phyloP scores from a whole-genome alignment of 2,113 vertebrate species.

The Peromyscus californicus region DNA sequence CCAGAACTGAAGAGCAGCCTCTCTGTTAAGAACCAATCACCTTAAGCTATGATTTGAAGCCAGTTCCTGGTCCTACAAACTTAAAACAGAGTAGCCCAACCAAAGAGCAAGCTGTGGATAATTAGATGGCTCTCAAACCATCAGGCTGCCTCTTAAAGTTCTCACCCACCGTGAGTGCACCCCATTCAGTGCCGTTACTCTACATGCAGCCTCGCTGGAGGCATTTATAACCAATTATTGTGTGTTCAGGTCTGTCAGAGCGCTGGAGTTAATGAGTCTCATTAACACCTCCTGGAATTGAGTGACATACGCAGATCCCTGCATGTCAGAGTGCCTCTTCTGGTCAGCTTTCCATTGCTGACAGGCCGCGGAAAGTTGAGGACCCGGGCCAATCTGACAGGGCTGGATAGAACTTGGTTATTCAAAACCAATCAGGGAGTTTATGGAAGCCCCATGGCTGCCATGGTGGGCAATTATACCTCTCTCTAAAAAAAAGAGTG shows the following conservation, averaged over 20 bases:
- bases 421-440: conserved; percentile 36
- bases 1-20: neutral
- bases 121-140: conserved; percentile 70
- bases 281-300: conserved; percentile 67
- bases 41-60: conserved; percentile 33
- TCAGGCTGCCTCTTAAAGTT: conserved; percentile 72
- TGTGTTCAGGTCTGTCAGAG: conserved; percentile 62
- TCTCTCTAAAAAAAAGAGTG: neutral
- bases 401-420: neutral
- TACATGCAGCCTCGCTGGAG: conserved; percentile 47
- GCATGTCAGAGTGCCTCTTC: conserved; percentile 42
- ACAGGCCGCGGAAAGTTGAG: conserved; percentile 18
- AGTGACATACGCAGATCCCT: conserved; percentile 58
- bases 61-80: conserved; percentile 30
- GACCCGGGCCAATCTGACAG: conserved; percentile 46
- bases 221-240: conserved; percentile 77
- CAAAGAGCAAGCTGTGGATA: conserved; percentile 50
- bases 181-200: conserved; percentile 61
- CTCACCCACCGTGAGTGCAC: conserved; percentile 68
- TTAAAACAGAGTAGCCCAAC: conserved; percentile 66
- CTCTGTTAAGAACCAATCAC: neutral
- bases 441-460: neutral
- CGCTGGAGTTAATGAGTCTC: conserved; percentile 64
- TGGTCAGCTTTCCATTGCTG: conserved; percentile 52
- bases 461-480: neutral